phyloP scores from a whole-genome alignment of 2,113 vertebrate species.

The Globicephala melas region DNA sequence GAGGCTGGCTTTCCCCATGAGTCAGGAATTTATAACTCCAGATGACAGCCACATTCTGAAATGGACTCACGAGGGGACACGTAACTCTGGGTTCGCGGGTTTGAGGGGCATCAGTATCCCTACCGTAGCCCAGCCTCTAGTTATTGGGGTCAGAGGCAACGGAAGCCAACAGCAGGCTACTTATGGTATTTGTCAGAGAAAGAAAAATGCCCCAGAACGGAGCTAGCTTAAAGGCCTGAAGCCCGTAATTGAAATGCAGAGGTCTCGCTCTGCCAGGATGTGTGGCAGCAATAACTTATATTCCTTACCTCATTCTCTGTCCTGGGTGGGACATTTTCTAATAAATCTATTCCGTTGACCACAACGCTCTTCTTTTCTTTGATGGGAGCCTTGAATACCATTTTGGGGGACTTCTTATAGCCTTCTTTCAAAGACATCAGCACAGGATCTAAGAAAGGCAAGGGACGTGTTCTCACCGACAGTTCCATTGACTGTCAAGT shows the following conservation, averaged over 20 bases:
- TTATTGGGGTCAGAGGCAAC: conserved; percentile 29
- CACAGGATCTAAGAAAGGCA: conserved; percentile 88
- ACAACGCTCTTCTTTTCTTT: conserved; percentile 94
- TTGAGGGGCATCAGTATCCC: background rate
- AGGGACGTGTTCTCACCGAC: background rate
- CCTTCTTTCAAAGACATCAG: conserved; percentile 96
- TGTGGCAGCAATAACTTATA: background rate
- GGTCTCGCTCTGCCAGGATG: background rate
- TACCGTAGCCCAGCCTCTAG: background rate
- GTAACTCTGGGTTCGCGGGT: background rate
- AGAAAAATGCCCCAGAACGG: conserved; percentile 23
- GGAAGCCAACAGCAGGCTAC: background rate
- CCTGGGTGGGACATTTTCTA: conserved; percentile 95
- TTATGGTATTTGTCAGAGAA: conserved; percentile 9
- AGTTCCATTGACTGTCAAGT: too few species aligned
- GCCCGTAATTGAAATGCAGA: background rate
- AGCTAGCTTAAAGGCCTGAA: background rate
- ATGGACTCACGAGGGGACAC: background rate
- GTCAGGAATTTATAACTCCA: background rate
- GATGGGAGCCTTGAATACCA: conserved; percentile 93
- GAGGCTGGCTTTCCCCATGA: background rate
- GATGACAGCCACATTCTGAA: background rate
- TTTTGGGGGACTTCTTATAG: conserved; percentile 89
- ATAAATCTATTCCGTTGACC: conserved; percentile 95
- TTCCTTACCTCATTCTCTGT: conserved; percentile 94